These are phyloP conservation scores for Heptranchias perlo DNA, from an alignment of 2,113 vertebrate genomes.

Conservation along the genomic window DNA sequence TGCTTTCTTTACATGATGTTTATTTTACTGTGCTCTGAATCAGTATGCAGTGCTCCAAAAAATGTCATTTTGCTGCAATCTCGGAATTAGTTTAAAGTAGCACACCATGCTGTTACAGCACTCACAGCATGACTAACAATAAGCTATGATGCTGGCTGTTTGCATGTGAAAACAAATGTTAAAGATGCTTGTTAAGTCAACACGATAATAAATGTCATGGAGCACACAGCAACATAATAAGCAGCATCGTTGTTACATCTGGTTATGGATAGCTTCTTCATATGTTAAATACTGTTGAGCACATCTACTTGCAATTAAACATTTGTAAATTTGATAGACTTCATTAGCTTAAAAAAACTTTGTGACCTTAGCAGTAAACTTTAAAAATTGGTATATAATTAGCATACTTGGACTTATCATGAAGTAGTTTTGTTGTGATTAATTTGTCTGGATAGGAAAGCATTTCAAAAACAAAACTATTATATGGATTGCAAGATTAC, in stretches of 20 bases:
- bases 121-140: slow-evolving; percentile 19
- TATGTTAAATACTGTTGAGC: neutral
- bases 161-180: slow-evolving; percentile 34
- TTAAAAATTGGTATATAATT: neutral
- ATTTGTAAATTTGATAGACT: neutral
- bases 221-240: neutral
- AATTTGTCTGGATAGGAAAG: neutral
- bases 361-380: neutral
- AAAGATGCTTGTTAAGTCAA: slow-evolving; percentile 23
- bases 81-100: slow-evolving; percentile 7
- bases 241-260: neutral
- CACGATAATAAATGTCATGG: slow-evolving; percentile 28
- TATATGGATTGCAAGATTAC: neutral
- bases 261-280: neutral
- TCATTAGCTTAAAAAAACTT: neutral
- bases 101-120: slow-evolving; percentile 6
- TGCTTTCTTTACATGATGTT: neutral
- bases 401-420: neutral
- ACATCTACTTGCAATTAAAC: neutral
- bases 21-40: neutral
- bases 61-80: slow-evolving; percentile 9
- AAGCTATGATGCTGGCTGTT: slow-evolving; percentile 24
- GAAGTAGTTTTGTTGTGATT: neutral
- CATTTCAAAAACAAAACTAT: neutral
- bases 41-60: slow-evolving; percentile 11